A percentile compares a stretch with the other conserved stretches of the same genome.
Evolutionary conservation across 2,113 vertebrate species (phyloP).

Genomic region (Corynorhinus townsendii): DNA sequence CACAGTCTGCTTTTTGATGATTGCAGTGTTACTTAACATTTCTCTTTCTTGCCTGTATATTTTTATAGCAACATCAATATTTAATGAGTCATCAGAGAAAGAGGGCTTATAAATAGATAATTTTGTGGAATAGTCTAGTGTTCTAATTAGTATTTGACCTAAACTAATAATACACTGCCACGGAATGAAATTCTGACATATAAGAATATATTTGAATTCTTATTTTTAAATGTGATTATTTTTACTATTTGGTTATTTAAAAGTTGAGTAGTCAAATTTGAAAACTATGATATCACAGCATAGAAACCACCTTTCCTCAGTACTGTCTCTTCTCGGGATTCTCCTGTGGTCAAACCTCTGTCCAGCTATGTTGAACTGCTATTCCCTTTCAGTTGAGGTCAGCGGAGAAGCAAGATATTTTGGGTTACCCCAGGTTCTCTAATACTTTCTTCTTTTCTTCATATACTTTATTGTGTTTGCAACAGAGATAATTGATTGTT

Average conservation of each 20-base stretch:
- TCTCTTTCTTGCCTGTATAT: background rate
- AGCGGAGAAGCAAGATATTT: background rate
- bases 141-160: background rate
- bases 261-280: background rate
- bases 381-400: background rate
- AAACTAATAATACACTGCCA: background rate
- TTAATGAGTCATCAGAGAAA: background rate
- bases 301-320: background rate
- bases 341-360: background rate
- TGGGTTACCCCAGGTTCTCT: background rate
- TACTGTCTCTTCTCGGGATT: background rate
- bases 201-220: background rate
- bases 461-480: background rate
- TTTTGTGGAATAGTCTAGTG: background rate
- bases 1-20: background rate
- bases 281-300: background rate
- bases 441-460: background rate
- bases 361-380: background rate
- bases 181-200: background rate
- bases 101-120: background rate
- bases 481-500: background rate
- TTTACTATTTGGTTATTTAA: background rate
- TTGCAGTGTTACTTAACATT: background rate
- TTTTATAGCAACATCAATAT: background rate
- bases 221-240: slow-evolving; percentile 17